These are phyloP conservation scores for Elephantulus edwardii DNA, from an alignment of 2,113 vertebrate genomes.

Conservation along the genomic window DNA sequence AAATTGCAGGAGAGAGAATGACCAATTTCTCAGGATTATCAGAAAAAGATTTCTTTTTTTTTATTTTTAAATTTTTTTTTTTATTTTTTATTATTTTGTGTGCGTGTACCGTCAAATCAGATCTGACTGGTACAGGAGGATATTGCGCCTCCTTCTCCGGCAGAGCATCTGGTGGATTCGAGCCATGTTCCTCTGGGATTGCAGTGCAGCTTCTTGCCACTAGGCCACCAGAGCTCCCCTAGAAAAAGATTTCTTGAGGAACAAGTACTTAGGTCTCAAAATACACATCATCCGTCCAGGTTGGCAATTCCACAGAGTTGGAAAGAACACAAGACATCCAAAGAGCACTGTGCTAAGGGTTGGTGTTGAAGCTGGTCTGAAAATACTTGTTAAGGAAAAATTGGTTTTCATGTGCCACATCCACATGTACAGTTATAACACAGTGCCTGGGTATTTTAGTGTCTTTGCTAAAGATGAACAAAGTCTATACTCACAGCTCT, in stretches of 20 bases:
- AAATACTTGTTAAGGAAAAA: background rate
- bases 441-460: background rate
- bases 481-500: background rate
- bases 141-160: too few species aligned
- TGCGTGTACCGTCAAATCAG: too few species aligned
- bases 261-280: background rate
- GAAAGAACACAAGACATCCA: background rate
- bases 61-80: too few species aligned
- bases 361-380: background rate
- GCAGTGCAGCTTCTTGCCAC: too few species aligned
- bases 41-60: constrained; percentile 25
- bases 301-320: background rate
- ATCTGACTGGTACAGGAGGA: too few species aligned
- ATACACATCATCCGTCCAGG: background rate
- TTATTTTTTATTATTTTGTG: too few species aligned
- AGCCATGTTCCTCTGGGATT: too few species aligned
- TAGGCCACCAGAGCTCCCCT: too few species aligned
- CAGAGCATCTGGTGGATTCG: too few species aligned
- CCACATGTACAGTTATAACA: background rate
- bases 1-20: background rate
- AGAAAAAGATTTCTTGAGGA: too few species aligned
- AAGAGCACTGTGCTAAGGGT: too few species aligned
- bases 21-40: background rate
- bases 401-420: background rate
- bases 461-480: background rate